Evolutionary conservation across 2,797 vertebrate genomes (phyloP).

Genomic region (Knipowitschia caucasica): DNA sequence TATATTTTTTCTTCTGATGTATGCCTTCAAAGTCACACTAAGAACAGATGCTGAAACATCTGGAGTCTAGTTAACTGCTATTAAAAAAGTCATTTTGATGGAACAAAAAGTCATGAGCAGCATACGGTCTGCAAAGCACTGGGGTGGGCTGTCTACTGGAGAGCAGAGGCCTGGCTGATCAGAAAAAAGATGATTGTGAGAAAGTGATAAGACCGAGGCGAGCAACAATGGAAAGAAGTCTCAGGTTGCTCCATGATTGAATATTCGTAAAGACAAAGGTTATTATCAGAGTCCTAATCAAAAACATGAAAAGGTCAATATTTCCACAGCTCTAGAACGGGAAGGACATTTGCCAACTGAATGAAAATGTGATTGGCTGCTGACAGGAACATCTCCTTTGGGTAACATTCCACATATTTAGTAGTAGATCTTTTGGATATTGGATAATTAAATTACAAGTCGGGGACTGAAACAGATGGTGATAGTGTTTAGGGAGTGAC

Average conservation of each 20-base stretch:
- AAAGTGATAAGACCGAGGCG: constrained; percentile 18
- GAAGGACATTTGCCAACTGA: constrained; percentile 47
- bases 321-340: constrained; percentile 30
- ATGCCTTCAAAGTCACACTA: constrained; percentile 71
- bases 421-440: constrained; percentile 45
- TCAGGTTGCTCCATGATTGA: constrained; percentile 27
- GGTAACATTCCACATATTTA: constrained; percentile 47
- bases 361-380: constrained; percentile 53
- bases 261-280: constrained; percentile 52
- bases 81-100: constrained; percentile 72
- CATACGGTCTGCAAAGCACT: constrained; percentile 37
- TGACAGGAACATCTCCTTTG: constrained; percentile 65
- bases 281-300: constrained; percentile 51
- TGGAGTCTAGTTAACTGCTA: constrained; percentile 73
- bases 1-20: constrained; percentile 72
- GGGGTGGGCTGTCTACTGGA: constrained; percentile 59
- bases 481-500: constrained; percentile 29
- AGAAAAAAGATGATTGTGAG: constrained; percentile 31
- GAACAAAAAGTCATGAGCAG: constrained; percentile 64
- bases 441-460: constrained; percentile 58
- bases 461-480: constrained; percentile 53
- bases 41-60: constrained; percentile 76
- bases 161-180: constrained; percentile 26
- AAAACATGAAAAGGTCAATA: constrained; percentile 57
- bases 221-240: constrained; percentile 21